Evolutionary conservation across 2,888 invertebrate genomes (phyloP), one percentile per base, ranked within the genome.

Genomic region (Oligia strigilis): DNA sequence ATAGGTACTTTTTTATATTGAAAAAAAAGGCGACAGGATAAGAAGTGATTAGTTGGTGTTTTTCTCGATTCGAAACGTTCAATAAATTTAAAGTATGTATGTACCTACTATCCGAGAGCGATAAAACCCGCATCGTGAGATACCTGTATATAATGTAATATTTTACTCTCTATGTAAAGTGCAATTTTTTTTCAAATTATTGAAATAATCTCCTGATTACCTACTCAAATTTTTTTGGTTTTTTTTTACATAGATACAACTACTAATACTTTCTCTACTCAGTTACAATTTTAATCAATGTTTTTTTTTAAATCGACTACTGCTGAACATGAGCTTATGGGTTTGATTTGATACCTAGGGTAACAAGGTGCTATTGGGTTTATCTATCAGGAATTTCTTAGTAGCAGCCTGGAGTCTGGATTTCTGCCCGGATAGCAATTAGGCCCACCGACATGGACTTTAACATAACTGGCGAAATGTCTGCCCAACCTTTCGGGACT

Each of bases 91-190:
- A 60, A 52, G 6, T 58, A 58, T 17, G 49, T 43, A 9, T 36
- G 3, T 36, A 46, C 17, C 3, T 85, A 75, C 17, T 14, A 29
- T 13, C 6, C 2, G 29, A 29, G 64, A 8, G 40, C 40, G 76
- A 77, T 85, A 67, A 72, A 75, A 85, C 88, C 88, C 88, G 82
- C 86, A 85, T 85, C 19, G 19, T 65, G 23, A 75, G 64, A 75
- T 80, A 80, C 23, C 40, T 75, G 58, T 76, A 14, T 29, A 43
- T 60, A 60, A n/a, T 67, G 66, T 72, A 62, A 52, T 40, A 55
- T 85, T 85, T 71, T 69, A 55, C 81, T 81, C 29, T 1, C 40
- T 23, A 55, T 29, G 23, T 62, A 40, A 55, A 55, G 9, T 14
- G 36, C 13, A 52, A 4, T 69, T 62, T 36, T 82, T 49, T 62